A percentile compares a stretch with the other conserved stretches of the same genome.
Evolutionary conservation across 2,113 vertebrate species (phyloP).

Genomic region (Tichodroma muraria): DNA sequence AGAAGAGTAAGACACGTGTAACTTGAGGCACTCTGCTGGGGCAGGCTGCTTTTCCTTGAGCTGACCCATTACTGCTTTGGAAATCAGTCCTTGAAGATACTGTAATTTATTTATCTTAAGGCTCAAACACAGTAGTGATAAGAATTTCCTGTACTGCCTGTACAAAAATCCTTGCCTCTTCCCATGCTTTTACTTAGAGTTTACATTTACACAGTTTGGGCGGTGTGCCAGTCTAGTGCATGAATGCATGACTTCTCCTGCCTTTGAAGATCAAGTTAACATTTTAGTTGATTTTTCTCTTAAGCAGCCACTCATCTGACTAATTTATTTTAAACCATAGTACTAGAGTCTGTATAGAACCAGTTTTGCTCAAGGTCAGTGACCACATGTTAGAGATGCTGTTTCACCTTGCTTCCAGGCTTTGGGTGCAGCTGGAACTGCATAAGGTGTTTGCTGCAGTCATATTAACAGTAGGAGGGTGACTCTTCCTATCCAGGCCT

Average conservation of each 20-base stretch:
- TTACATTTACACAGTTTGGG: background rate
- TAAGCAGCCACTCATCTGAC: background rate
- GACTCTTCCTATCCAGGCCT: background rate
- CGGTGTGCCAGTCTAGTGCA: background rate
- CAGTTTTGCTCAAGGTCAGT: background rate
- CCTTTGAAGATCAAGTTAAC: background rate
- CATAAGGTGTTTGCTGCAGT: fast-evolving
- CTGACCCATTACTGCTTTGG: background rate
- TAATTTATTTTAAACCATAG: background rate
- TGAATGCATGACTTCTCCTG: background rate
- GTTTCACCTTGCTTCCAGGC: background rate
- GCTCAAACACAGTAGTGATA: background rate
- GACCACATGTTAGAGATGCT: background rate
- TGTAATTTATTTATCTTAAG: background rate
- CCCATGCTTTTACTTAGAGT: background rate
- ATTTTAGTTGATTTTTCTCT: background rate
- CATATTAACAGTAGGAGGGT: background rate
- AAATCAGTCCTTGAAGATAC: background rate
- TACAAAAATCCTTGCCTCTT: background rate
- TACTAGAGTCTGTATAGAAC: background rate
- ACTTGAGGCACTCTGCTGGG: background rate
- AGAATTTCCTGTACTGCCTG: background rate
- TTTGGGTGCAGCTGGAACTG: background rate
- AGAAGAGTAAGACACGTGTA: background rate
- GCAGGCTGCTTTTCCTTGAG: background rate